Evolutionary conservation across 2,888 invertebrate genomes (phyloP), one percentile per base, ranked within the genome.

Genomic region (Pemphredon lugubris): DNA sequence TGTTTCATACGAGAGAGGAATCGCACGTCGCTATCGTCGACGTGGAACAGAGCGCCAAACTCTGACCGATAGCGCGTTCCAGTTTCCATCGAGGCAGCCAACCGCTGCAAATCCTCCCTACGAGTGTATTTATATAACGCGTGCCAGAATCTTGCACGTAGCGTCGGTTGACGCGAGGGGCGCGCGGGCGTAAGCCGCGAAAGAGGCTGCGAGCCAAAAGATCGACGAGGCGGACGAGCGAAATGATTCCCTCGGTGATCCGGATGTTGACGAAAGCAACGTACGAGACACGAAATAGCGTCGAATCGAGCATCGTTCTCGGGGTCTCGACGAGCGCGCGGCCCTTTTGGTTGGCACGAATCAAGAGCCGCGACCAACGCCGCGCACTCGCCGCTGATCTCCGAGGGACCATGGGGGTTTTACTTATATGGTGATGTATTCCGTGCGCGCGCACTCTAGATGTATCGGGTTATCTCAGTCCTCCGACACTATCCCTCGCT

Each of bases 351-450:
- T 67, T 40, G 75, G 73, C 78, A 79, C 79, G 84, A 83, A 85
- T 85, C 84, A 82, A 84, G 40, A 53, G 39, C 21, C 39, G 63
- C 40, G 42, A 42, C 20, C 61, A 55, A 53, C 63, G 60, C 50
- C 21, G 57, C 47, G 20, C 51, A 53, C 32, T 48, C 48, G 48
- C 42, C 66, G 45, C 48, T 74, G 74, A 81, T 83, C 78, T 67
- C 67, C 48, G 65, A 67, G n/a, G n/a, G 75, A 69, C 79, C 71
- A 79, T 60, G 60, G 53, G 48, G 75, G 60, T 82, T 84, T 83
- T 79, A 81, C 86, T 85, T 83, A 85, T 86, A 85, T 80, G 83
- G 83, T 75, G 82, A 83, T 84, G 84, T 81, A 84, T 84, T 82
- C 81, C 77, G 70, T 75, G 75, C 74, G 70, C 77, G 77, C 79